A percentile compares a stretch with the other conserved stretches of the same genome.
These are phyloP conservation scores for Conops quadrifasciatus DNA, from an alignment of 2,888 invertebrate genomes.

Conservation along the genomic window DNA sequence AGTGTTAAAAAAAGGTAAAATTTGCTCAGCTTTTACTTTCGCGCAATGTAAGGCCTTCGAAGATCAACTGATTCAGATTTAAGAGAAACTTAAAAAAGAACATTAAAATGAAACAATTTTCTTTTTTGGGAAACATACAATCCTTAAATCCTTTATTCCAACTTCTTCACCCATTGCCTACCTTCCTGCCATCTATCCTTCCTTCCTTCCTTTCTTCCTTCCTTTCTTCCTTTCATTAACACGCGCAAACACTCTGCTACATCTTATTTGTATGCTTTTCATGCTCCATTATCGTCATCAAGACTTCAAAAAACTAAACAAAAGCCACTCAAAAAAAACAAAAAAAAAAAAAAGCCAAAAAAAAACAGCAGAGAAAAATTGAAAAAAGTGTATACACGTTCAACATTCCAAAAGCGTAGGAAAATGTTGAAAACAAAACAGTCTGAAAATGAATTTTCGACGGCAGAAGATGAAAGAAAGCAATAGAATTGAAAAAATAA, in stretches of 20 bases:
- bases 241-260: background rate
- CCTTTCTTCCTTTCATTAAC: background rate
- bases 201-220: background rate
- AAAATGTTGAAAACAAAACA: background rate
- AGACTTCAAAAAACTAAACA: conserved; percentile 14
- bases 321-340: background rate
- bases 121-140: no score
- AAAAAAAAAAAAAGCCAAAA: background rate
- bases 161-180: no score
- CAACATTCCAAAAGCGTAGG: no score
- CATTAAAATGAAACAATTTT: no score
- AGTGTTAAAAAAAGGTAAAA: no score
- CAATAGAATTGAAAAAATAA: background rate
- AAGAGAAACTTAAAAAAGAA: no score
- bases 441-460: conserved; percentile 15
- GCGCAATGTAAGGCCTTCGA: no score
- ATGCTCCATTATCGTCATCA: conserved; percentile 15
- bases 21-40: no score
- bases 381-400: no score
- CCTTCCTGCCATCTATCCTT: background rate
- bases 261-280: background rate
- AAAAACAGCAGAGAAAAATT: background rate
- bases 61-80: no score
- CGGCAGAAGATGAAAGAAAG: conserved; percentile 18
- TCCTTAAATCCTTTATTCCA: no score